Conservation (phyloP, 1,140 invertebrate genomes). For the Drosophila repletoides region DNA sequence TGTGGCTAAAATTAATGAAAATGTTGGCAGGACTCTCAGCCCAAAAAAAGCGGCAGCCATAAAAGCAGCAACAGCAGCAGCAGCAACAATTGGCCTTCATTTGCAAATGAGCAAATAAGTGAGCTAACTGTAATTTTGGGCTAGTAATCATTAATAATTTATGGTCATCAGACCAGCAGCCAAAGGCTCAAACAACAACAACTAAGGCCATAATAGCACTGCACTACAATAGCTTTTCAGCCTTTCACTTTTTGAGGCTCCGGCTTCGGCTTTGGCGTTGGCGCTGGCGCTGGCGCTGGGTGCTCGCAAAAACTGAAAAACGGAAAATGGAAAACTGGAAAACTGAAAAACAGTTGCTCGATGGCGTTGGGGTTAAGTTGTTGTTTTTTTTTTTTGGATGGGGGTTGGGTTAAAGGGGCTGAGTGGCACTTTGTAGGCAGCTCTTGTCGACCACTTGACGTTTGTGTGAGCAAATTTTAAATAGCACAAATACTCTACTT, state of each 20-base stretch:
- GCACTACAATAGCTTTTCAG: slow-evolving; percentile 17
- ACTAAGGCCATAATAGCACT: slow-evolving; percentile 7
- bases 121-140: slow-evolving; percentile 78
- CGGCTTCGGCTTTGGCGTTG: no score
- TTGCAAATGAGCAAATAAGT: slow-evolving; percentile 80
- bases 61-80: not conserved
- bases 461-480: slow-evolving; percentile 71
- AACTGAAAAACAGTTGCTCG: slow-evolving; percentile 4
- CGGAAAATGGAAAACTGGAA: not conserved
- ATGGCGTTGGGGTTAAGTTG: slow-evolving; percentile 26
- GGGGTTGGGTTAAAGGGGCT: slow-evolving; percentile 48
- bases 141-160: slow-evolving; percentile 80
- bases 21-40: not conserved
- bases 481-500: slow-evolving; percentile 71
- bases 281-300: not conserved
- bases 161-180: slow-evolving; percentile 66
- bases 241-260: no score
- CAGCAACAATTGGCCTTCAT: slow-evolving; percentile 74
- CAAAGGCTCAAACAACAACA: not conserved
- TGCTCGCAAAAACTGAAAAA: not conserved
- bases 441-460: slow-evolving; percentile 66
- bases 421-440: slow-evolving; percentile 63
- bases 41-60: not conserved
- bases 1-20: slow-evolving; percentile 68
- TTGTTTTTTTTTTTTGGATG: no score